Percentiles rank a stretch among this genome's conserved stretches.
Conservation (phyloP, 2,888 invertebrate genomes). For the Himalopsyche tibetana region DNA sequence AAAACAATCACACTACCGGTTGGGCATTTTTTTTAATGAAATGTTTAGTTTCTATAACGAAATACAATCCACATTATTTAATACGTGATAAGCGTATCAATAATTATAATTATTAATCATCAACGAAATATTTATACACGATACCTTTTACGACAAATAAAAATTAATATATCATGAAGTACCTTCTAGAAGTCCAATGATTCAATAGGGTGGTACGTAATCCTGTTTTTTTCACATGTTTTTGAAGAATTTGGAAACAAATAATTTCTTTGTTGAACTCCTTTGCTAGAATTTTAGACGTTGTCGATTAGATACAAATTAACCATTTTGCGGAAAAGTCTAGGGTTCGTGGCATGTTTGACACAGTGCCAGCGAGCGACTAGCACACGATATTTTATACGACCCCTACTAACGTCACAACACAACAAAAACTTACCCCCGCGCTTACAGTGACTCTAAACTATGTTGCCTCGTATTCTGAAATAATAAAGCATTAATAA, state of each 20-base stretch:
- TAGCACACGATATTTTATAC: conserved; percentile 15
- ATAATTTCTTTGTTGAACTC: background rate
- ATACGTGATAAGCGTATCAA: no score
- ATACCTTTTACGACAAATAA: no score
- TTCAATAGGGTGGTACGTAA: background rate
- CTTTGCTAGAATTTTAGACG: background rate
- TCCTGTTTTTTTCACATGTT: background rate
- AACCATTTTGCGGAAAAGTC: background rate
- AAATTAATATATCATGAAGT: background rate
- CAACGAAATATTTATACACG: no score
- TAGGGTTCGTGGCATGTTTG: background rate
- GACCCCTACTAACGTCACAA: background rate
- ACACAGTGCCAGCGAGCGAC: conserved; percentile 30
- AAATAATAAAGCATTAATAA: background rate
- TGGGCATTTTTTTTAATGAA: no score
- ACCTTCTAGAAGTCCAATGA: background rate
- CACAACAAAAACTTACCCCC: conserved; percentile 15
- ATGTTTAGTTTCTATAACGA: no score
- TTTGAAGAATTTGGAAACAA: background rate
- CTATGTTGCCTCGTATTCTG: background rate
- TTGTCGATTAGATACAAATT: background rate
- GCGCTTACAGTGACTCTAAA: background rate
- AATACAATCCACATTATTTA: no score
- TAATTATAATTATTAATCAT: no score
- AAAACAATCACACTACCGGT: no score